Percentiles rank a stretch among this genome's conserved stretches.
Conservation (phyloP, 64 coral and sea anemone species). For the Porites lutea region DNA sequence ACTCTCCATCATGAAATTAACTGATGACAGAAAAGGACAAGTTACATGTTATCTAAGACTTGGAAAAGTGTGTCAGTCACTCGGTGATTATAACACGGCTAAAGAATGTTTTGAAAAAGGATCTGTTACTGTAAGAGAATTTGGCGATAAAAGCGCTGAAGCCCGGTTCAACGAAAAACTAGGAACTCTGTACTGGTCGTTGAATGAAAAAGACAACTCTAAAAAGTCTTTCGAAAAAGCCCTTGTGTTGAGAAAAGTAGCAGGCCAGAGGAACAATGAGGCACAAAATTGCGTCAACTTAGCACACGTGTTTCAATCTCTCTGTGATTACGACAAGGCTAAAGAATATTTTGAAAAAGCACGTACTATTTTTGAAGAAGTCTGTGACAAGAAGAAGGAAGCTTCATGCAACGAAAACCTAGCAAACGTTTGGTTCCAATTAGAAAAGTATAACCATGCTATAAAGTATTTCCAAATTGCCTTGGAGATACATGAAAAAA, state of each 20-base stretch:
- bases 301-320: background rate
- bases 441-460: background rate
- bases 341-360: background rate
- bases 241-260: background rate
- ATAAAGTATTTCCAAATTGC: background rate
- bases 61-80: background rate
- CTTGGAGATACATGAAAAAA: background rate
- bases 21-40: conserved; percentile 12
- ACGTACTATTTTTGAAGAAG: background rate
- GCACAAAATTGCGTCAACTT: background rate
- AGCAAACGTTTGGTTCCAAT: background rate
- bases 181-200: background rate
- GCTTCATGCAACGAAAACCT: conserved; percentile 1
- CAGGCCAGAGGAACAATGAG: background rate
- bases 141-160: background rate
- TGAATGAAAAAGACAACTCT: background rate
- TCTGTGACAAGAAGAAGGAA: background rate
- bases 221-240: background rate
- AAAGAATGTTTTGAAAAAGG: background rate
- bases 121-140: background rate
- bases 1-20: background rate
- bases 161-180: background rate
- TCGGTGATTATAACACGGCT: conserved; percentile 3
- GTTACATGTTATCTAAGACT: background rate
- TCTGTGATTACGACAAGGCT: conserved; percentile 14